Evolutionary conservation across 2,113 vertebrate genomes (phyloP), one percentile per base, ranked within the genome.

Genomic region (Scomber colias): DNA sequence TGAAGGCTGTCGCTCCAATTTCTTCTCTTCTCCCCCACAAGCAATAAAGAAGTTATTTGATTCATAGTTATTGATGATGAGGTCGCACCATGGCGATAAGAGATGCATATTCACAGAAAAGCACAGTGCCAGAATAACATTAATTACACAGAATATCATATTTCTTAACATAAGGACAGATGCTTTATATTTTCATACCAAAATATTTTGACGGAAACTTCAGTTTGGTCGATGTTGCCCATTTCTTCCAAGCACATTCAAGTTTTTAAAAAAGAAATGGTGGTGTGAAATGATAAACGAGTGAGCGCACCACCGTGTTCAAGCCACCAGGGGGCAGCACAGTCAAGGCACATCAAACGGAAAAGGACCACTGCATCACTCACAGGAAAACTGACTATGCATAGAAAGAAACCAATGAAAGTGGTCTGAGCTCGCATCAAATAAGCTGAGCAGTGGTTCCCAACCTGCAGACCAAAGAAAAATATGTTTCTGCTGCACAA

Each of bases 281-380:
- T 19, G 13, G 21, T 57, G 21, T 3, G 55, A 57, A 7, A 14
- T 27, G 24, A 27, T 59, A 27, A 81, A 14, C 6, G 40, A 57
- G 70, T 64, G 56, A 50, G 30, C 16, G 83, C 82, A 85, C 74
- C 17, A n/a, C 35, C 0, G 1, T 30, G 21, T 69, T 88, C 31
- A 15, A 3, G 54, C 87, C 91, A 91, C 66, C 48, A 54, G 90
- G 77, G 3, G 85, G 85, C 82, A 83, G 85, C 87, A 83, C 71
- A 61, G 14, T 76, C 82, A 91, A 93, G 91, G 92, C 93, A 92
- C 91, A 45, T 79, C 60, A 88, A 67, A 80, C 72, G 44, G 53
- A 16, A 46, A 21, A 62, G 54, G 56, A 63, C 30, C 61, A 55
- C 74, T 16, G 50, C 64, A 75, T 44, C 15, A n/a, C 51, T 54